Evolutionary conservation across 2,888 invertebrate genomes (phyloP), one percentile per base, ranked within the genome.

Genomic region (Pandemis corylana): DNA sequence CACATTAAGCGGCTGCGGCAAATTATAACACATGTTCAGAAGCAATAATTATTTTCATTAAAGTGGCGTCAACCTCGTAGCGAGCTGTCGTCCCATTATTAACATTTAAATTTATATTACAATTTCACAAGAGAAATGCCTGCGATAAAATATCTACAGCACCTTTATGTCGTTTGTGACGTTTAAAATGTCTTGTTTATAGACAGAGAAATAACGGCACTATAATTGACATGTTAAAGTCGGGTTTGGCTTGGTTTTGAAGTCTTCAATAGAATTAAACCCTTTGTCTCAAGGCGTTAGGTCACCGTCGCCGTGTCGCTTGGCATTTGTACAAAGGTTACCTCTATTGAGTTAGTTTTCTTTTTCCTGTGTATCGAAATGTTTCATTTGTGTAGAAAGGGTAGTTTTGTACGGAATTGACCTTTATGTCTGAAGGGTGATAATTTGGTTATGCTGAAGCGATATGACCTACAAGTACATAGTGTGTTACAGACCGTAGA

Each of bases 301-400:
- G 87, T 85, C 88, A 85, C 85, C 86, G 89, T 84, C 87, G 86
- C 86, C 82, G 85, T 87, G 87, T 87, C 88, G 90, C 86, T 85
- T 94, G 94, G 89, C 94, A 94, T 94, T 94, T 93, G 84, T 89
- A 84, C 84, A 94, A 94, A 94, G 94, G 94, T 93, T 89, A 91
- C 89, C 87, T 87, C 87, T 83, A 86, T 87, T 89, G 87, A 85
- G 87, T 89, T 80, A 84, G 87, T 89, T 92, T 93, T 91, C 93
- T 91, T 91, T 93, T 90, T 85, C 85, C 87, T 85, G 84, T 87
- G 88, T 90, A 89, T 89, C 87, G 90, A 86, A 86, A 86, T 85
- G 87, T 88, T 89, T 86, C 87, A 88, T 87, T 87, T 83, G 82
- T 83, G 81, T 86, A 86, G 87, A 90, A 91, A 89, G 93, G 93